Evolutionary conservation across 2,888 invertebrate genomes (phyloP).

Genomic region (Steinernema scapterisci): DNA sequence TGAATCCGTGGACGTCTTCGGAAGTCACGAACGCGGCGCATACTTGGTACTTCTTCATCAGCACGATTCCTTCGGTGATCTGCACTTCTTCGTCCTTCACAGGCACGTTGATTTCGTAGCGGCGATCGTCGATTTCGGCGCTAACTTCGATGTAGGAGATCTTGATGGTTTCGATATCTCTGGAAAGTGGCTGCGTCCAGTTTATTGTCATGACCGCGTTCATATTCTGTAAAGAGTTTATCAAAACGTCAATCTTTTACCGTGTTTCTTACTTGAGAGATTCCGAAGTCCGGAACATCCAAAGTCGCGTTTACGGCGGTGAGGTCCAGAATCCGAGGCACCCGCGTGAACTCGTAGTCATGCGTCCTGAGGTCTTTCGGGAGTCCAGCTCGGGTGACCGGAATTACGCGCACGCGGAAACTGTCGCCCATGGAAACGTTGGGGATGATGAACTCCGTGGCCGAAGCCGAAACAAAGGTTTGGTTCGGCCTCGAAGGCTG

Average conservation of each 20-base stretch:
- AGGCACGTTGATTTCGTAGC: background rate
- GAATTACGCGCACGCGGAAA: background rate
- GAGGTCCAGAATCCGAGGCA: background rate
- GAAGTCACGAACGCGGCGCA: background rate
- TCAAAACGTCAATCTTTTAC: too few relatives aligned
- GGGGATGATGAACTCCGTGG: background rate
- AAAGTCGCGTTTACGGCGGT: background rate
- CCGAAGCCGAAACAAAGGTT: background rate
- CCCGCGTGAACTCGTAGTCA: background rate
- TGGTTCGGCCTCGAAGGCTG: background rate
- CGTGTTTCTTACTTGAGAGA: background rate
- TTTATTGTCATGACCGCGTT: constrained; percentile 1
- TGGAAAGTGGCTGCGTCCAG: background rate
- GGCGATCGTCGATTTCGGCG: background rate
- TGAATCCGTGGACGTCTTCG: background rate
- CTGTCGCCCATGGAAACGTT: background rate
- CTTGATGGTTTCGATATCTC: background rate
- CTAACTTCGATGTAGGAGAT: constrained; percentile 13
- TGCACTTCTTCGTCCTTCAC: background rate
- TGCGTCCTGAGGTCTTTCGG: background rate
- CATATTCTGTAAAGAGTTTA: background rate
- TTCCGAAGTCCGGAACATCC: background rate
- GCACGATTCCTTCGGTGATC: background rate
- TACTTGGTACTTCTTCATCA: background rate
- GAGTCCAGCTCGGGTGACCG: constrained; percentile 1